Conservation (phyloP, 2,113 vertebrate genomes). For the Zeus faber region DNA sequence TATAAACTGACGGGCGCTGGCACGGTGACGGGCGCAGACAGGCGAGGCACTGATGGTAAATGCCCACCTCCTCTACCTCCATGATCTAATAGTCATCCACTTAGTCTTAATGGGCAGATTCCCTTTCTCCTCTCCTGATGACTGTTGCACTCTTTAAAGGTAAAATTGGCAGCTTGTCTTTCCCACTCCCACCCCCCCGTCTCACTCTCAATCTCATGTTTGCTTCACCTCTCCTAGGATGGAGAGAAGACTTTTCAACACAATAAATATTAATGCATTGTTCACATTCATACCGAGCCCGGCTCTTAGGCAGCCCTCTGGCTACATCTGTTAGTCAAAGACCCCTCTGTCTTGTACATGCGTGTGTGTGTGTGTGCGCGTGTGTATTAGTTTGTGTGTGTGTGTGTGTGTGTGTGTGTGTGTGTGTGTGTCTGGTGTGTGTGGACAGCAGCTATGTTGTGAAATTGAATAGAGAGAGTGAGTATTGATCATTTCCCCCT, state of each 20-base stretch:
- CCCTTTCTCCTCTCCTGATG: conserved; percentile 67
- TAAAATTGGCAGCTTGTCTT: conserved; percentile 67
- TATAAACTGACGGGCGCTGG: no score
- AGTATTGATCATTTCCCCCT: conserved; percentile 70
- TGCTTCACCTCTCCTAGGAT: conserved; percentile 34
- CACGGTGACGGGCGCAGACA: no score
- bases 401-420: conserved; percentile 13
- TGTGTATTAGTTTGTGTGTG: conserved; percentile 12
- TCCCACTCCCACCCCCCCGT: conserved; percentile 33
- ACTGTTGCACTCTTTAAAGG: conserved; percentile 70
- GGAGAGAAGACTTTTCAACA: conserved; percentile 32
- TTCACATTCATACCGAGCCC: conserved; percentile 31
- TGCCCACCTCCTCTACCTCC: conserved; percentile 70
- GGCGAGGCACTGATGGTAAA: conserved; percentile 73
- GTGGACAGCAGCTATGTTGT: no score
- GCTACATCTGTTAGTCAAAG: conserved; percentile 47
- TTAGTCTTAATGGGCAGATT: conserved; percentile 75
- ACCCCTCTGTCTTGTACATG: conserved; percentile 10
- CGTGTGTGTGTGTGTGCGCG: conserved; percentile 10
- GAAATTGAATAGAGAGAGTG: conserved; percentile 71
- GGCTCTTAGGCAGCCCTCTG: conserved; percentile 44
- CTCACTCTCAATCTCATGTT: conserved; percentile 26
- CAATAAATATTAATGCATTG: conserved; percentile 59
- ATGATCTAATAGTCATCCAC: conserved; percentile 77
- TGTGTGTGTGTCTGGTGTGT: conserved; percentile 36